These are phyloP conservation scores for Acrocephalus kingi DNA, from an alignment of 2,113 vertebrate species.

Conservation along the genomic window DNA sequence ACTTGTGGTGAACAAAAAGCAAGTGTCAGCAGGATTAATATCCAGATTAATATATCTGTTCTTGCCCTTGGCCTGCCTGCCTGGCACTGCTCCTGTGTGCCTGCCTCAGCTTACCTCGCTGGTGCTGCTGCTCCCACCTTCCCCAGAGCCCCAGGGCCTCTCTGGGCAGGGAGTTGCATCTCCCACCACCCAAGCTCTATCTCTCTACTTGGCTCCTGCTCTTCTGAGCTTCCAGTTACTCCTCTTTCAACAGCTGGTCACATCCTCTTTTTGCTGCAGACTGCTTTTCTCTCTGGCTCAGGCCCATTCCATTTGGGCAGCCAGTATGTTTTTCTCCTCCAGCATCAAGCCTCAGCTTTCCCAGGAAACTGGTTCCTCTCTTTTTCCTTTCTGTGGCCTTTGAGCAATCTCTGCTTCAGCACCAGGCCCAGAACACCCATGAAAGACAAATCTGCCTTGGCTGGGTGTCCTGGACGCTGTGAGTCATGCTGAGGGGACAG, in stretches of 20 bases:
- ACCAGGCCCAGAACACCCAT: not conserved
- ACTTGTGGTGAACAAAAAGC: not conserved
- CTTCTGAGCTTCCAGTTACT: not conserved
- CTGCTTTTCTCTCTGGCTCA: not conserved
- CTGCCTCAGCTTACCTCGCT: not conserved
- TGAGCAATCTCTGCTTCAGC: not conserved
- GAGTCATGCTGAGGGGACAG: not conserved
- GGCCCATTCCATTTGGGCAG: not conserved
- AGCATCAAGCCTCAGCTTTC: not conserved
- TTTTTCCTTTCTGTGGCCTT: not conserved
- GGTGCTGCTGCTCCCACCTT: not conserved
- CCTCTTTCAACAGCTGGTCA: not conserved
- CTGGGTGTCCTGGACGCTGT: not conserved
- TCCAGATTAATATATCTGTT: not conserved
- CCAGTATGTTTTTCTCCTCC: not conserved
- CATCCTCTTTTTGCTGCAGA: not conserved
- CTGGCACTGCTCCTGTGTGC: not conserved
- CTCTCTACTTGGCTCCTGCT: not conserved
- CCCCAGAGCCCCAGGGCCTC: fast-evolving
- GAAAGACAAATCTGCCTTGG: not conserved
- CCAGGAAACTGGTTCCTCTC: not conserved
- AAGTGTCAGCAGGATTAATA: not conserved
- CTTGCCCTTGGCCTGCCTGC: not conserved
- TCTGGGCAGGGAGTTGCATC: fast-evolving
- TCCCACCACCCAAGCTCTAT: not conserved